Conservation (phyloP, 2,888 invertebrate genomes). For the Drosophila stalkeri region DNA sequence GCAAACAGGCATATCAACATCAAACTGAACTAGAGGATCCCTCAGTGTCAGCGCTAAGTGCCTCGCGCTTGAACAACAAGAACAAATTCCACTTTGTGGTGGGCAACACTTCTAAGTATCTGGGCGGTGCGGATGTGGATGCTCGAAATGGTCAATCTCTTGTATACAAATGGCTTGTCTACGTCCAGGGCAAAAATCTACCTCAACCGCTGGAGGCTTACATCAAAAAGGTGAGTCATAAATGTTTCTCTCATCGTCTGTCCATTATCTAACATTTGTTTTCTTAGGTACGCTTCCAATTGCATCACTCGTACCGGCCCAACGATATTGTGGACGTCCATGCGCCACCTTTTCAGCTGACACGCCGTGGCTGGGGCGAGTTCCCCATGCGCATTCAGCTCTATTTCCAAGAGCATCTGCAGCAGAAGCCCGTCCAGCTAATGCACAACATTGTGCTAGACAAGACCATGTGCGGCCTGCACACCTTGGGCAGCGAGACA, state of each 20-base stretch:
- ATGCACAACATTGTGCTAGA: conserved; percentile 93
- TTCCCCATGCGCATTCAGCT: conserved; percentile 93
- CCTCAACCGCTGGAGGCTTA: conserved; percentile 88
- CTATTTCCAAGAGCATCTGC: conserved; percentile 89
- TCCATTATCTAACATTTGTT: not conserved
- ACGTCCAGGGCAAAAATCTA: conserved; percentile 89
- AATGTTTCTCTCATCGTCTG: rapidly evolving
- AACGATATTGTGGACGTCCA: conserved; percentile 93
- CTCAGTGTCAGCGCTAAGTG: conserved; percentile 81
- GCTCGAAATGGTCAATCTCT: conserved; percentile 88
- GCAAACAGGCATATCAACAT: conserved; percentile 48
- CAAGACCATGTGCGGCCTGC: conserved; percentile 92
- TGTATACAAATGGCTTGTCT: conserved; percentile 96
- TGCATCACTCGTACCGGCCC: conserved; percentile 95
- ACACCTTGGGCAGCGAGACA: conserved; percentile 94
- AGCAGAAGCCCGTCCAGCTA: conserved; percentile 92
- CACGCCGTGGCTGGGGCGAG: conserved; percentile 96
- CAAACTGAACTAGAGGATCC: conserved; percentile 24
- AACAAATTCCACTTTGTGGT: conserved; percentile 87
- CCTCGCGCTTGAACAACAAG: conserved; percentile 86
- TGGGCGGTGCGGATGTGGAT: conserved; percentile 84
- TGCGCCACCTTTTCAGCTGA: conserved; percentile 92
- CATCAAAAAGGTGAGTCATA: conserved; percentile 88
- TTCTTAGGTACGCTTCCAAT: conserved; percentile 87
- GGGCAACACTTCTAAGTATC: conserved; percentile 93